Evolutionary conservation across 2,113 vertebrate genomes (phyloP), one percentile per base, ranked within the genome.

Genomic region (Porphyrio hochstetteri): DNA sequence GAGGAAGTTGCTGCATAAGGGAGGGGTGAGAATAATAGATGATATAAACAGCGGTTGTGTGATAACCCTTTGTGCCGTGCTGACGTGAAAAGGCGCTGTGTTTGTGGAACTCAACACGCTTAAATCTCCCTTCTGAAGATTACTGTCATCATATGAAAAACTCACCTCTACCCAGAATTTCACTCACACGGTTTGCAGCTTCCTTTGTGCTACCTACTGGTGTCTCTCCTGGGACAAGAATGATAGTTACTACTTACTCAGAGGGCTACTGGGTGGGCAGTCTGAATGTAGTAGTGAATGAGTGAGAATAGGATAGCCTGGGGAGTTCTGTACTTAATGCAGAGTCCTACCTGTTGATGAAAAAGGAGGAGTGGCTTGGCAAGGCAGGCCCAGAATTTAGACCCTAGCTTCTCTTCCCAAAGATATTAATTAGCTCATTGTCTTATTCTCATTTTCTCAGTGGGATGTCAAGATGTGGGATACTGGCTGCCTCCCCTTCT

Each of bases 1-100:
- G 61, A 92, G 83, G 81, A 94, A 93, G 59, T 84, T 69, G 50
- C 74, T 95, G 79, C 91, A 79, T 85, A 85, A 87, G 67, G 74
- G 63, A 92, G 70, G 59, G 40, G 28, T 89, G 86, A 89, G 77
- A 82, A 21, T 64, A 64, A 68, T 84, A 84, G 11, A 3, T 92
- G 88, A 59, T 88, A 27, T 36, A 85, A 70, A 38, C 52, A 57
- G 25, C 23, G 40, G n/a, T 57, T 36, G 8, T 36, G 92, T 75
- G 19, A 88, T 87, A 93, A 93, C 81, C 31, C 55, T 85, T 59
- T 65, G n/a, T 70, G 55, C 25, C 50, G 13, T 86, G 31, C 61
- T 82, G 86, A 59, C 1, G 2, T 9, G 31, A 68, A 63, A 88
- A 92, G 28, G 25, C 15, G 3, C 8, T 1, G 2, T 35, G 10